These are phyloP conservation scores for Myotis lucifugus DNA, from an alignment of 2,113 vertebrate species.

Conservation along the genomic window DNA sequence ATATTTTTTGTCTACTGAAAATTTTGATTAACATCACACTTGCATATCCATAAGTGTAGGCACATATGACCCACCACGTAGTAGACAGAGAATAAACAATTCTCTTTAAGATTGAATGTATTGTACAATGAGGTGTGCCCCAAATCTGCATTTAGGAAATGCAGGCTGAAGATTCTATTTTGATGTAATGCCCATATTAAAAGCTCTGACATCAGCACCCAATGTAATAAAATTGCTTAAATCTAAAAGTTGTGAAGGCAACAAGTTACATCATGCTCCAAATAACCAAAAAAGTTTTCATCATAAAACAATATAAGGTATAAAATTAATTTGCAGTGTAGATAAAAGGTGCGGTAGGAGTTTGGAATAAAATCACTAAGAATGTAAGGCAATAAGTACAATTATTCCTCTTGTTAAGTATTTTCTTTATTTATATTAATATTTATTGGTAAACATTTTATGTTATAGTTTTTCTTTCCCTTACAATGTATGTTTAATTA, in stretches of 20 bases:
- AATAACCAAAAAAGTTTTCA: background rate
- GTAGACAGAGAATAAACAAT: background rate
- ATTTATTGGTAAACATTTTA: background rate
- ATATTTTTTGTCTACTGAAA: background rate
- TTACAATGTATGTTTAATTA: too few relatives aligned
- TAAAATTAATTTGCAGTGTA: background rate
- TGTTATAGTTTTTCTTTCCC: background rate
- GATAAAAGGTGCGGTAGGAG: background rate
- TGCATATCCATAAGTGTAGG: background rate
- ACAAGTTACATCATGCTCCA: background rate
- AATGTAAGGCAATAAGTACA: background rate
- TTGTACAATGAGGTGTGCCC: background rate
- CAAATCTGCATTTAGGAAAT: background rate
- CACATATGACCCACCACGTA: background rate
- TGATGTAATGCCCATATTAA: background rate
- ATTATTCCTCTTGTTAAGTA: background rate
- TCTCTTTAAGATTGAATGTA: background rate
- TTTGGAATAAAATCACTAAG: background rate
- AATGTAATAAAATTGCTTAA: background rate
- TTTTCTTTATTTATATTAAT: background rate
- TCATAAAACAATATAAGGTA: background rate
- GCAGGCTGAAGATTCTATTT: background rate
- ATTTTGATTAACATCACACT: background rate
- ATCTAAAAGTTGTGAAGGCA: background rate
- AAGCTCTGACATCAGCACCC: background rate